Base-by-base conservation (phyloP, 2,797 vertebrate genomes). In the Neomorphus geoffroyi region DNA sequence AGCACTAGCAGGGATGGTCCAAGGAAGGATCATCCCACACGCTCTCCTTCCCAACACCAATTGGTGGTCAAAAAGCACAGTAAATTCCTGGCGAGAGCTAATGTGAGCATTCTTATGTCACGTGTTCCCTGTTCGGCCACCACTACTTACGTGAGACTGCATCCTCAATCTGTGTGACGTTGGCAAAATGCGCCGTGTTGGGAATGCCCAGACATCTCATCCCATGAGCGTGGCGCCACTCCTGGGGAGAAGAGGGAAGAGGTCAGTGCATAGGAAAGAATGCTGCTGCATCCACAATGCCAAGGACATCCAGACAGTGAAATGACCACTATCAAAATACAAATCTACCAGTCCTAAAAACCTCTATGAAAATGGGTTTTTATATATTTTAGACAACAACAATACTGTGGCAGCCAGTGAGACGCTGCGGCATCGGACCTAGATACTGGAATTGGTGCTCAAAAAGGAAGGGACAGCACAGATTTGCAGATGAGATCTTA, bases 181-280 rank as follows among this genome's bases (percentile, higher is more conserved):
- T 99, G 91, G 99, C 99, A 27, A 99, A 99, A 95, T 99, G 99
- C 15, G 99, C 99, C 0, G 99, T 99, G 97, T 99, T 99, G 60
- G 99, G 99, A 91, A 99, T 99, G 72, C 99, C 99, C 87, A 99
- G 97, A 92, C 99, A 99, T 11, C 99, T 97, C 99, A 99, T 99
- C 3, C 99, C 99, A 0, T 99, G 99, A 17, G 99, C 99, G 0
- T 99, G 99, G 46, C 99, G 98, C 99, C 99, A 99, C 81, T 99
- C 99, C 99, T 99, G 75, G 33, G 45, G 74, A 57, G 24, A 9
- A 46, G 46, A 77, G 46, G 24, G 32, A 16, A 85, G 32, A 81
- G 32, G 39, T 32, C 56, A 91, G 46, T 0, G 28, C 6, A 2
- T 1, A 17, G 69, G 46, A 32, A 23, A 48, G 41, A 67, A 35